A percentile compares a stretch with the other conserved stretches of the same genome.
Evolutionary conservation across 2,797 vertebrate species (phyloP).

Genomic region (Dermochelys coriacea): DNA sequence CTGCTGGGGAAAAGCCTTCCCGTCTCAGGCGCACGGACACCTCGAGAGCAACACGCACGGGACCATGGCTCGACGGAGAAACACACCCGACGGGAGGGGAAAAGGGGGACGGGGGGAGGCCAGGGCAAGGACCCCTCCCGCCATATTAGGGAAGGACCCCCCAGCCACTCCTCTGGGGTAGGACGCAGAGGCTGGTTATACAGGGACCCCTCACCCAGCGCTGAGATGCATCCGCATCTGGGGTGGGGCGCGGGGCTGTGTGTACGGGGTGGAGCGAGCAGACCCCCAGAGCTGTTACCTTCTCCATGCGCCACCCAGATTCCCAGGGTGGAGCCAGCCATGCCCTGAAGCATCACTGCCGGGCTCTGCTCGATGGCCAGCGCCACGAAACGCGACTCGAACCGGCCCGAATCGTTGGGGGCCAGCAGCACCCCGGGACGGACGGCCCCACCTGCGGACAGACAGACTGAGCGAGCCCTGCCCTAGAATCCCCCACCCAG

Average conservation of each 20-base stretch:
- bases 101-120: no score
- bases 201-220: no score
- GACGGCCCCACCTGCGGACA: neutral
- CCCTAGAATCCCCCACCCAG: neutral
- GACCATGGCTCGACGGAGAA: no score
- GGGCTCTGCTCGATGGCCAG: constrained; percentile 86
- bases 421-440: constrained; percentile 82
- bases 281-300: constrained; percentile 78
- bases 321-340: constrained; percentile 90
- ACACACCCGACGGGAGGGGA: rapidly evolving
- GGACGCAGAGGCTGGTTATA: no score
- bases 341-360: constrained; percentile 89
- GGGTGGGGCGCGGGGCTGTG: rapidly evolving
- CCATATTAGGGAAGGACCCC: no score
- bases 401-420: constrained; percentile 90
- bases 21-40: no score
- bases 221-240: neutral
- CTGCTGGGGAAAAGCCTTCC: no score
- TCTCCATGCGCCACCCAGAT: constrained; percentile 95
- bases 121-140: no score
- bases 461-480: neutral
- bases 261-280: no score
- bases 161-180: no score
- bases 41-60: no score
- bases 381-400: constrained; percentile 91